Evolutionary conservation across 2,797 vertebrate genomes (phyloP).

Genomic region (Sebastiscus albofasciatus): DNA sequence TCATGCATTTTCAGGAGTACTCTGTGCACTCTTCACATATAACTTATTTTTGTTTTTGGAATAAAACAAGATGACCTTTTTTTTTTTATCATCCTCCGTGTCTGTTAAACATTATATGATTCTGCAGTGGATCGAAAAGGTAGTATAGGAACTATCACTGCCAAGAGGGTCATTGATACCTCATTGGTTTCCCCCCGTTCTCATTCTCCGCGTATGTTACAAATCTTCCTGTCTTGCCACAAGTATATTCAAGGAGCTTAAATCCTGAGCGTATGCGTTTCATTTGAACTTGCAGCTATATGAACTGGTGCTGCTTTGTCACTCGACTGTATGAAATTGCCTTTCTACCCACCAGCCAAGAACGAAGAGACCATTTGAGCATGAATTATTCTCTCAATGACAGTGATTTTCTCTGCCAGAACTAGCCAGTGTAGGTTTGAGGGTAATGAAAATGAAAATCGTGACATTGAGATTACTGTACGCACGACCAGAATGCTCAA

Average conservation of each 20-base stretch:
- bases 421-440: conserved; percentile 14
- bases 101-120: neutral
- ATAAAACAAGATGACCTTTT: conserved; percentile 36
- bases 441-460: conserved; percentile 47
- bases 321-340: conserved; percentile 29
- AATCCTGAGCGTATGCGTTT: conserved; percentile 8
- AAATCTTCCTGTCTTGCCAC: neutral
- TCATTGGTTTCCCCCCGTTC: neutral
- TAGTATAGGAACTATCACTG: neutral
- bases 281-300: conserved; percentile 20
- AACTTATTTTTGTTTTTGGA: conserved; percentile 28
- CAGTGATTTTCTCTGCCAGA: conserved; percentile 40
- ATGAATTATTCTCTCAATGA: conserved; percentile 42
- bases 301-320: conserved; percentile 26
- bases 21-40: neutral
- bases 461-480: conserved; percentile 40
- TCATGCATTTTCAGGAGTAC: conserved; percentile 52
- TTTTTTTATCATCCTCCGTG: conserved; percentile 8
- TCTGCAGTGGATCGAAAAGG: neutral
- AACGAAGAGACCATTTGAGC: conserved; percentile 34
- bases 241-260: neutral
- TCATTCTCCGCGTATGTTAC: neutral
- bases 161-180: neutral
- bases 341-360: conserved; percentile 38
- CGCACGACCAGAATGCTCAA: conserved; percentile 30